These are phyloP conservation scores for Drosophila emarginata DNA, from an alignment of 2,888 invertebrate species.

Conservation along the genomic window DNA sequence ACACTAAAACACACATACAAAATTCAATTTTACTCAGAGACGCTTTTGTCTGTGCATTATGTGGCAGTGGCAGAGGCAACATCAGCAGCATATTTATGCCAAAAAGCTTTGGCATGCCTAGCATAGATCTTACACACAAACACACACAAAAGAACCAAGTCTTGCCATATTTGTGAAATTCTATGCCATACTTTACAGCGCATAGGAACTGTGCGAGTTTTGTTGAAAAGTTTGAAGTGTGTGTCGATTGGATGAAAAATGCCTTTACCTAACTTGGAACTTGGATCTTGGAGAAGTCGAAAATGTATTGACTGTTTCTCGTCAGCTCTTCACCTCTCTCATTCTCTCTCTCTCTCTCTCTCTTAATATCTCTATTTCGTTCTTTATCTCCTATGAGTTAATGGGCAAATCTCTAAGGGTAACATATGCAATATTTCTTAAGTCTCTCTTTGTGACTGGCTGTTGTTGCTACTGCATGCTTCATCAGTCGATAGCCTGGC, in stretches of 20 bases:
- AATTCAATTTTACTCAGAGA: constrained; percentile 61
- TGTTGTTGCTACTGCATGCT: constrained; percentile 12
- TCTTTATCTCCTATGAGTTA: constrained; percentile 53
- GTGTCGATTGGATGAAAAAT: constrained; percentile 48
- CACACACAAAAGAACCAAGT: constrained; percentile 3
- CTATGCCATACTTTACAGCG: constrained; percentile 50
- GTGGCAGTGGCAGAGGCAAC: constrained; percentile 28
- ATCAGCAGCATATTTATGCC: constrained; percentile 56
- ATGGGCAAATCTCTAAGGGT: constrained; percentile 59
- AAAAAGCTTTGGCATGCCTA: constrained; percentile 60
- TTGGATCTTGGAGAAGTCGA: too few species aligned
- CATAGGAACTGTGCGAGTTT: not conserved
- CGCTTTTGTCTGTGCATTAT: constrained; percentile 52
- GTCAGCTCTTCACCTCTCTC: not conserved
- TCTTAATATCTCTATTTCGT: constrained; percentile 15
- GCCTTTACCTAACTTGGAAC: constrained; percentile 35
- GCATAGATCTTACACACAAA: constrained; percentile 47
- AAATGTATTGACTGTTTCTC: constrained; percentile 25
- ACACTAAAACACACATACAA: constrained; percentile 31
- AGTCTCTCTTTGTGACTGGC: constrained; percentile 41
- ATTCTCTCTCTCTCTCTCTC: constrained; percentile 33
- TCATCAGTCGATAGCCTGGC: constrained; percentile 28
- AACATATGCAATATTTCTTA: constrained; percentile 64
- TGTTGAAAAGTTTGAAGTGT: constrained; percentile 28
- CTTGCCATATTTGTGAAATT: constrained; percentile 48